Percentiles rank a stretch among this genome's conserved stretches.
Conservation (phyloP, 2,888 invertebrate genomes). For the Lasioglossum zephyrum region DNA sequence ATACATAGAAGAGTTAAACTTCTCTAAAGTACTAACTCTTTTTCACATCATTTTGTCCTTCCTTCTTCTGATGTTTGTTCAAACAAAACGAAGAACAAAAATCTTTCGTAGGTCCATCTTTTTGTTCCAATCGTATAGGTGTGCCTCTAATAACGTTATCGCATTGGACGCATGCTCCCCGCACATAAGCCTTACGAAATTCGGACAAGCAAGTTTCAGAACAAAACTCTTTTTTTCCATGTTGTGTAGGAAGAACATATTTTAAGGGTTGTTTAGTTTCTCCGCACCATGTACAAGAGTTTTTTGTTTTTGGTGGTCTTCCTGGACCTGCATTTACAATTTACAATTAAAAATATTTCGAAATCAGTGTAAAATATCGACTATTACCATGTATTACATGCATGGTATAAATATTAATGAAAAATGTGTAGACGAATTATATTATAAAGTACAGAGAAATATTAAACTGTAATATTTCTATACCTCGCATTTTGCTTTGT, state of each 20-base stretch:
- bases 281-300: constrained; percentile 93
- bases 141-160: constrained; percentile 94
- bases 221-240: constrained; percentile 96
- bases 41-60: constrained; percentile 72
- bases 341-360: neutral
- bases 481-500: constrained; percentile 78
- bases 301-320: constrained; percentile 91
- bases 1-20: neutral
- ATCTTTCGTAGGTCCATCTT: constrained; percentile 88
- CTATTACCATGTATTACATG: neutral
- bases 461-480: constrained; percentile 46
- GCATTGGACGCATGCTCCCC: constrained; percentile 94
- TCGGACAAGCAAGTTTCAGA: constrained; percentile 95
- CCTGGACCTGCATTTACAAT: constrained; percentile 86
- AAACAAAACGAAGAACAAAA: constrained; percentile 94
- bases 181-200: constrained; percentile 94
- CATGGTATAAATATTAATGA: neutral
- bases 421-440: constrained; percentile 12
- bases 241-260: constrained; percentile 94
- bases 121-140: constrained; percentile 86
- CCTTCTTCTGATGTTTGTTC: constrained; percentile 92
- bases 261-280: constrained; percentile 93
- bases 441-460: constrained; percentile 55
- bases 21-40: constrained; percentile 73
- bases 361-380: neutral